Base-by-base conservation (phyloP, 2,888 invertebrate species). In the Leucania comma region DNA sequence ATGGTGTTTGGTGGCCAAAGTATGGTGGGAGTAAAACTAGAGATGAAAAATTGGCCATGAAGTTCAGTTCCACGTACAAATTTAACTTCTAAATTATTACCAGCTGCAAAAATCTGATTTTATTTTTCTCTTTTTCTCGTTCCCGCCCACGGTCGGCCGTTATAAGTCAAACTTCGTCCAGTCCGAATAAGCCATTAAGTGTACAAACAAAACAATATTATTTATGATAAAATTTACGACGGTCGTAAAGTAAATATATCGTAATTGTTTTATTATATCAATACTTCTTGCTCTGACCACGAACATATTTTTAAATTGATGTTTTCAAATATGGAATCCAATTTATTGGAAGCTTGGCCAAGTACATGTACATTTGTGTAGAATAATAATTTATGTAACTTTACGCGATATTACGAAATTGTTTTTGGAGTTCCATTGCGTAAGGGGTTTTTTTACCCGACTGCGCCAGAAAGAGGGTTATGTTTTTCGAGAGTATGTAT, bases 151-250 rank as follows among this genome's bases (percentile, higher is more conserved):
- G 56, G 42, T 2, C 29, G 68, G 53, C 51, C 58, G 69, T 75
- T 72, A 68, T 59, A 58, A 66, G 66, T 73, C 73, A 59, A 76
- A 66, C 64, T 72, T 60, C 68, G 80, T 26, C 59, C 50, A 64
- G 67, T 64, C 8, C 20, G 48, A 79, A 57, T 68, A 64, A 66
- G 60, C 68, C 80, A 77, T 74, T 79, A 77, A 64, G 42, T 63
- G 60, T 29, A 67, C 75, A 51, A 77, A 79, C 77, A 77, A 79
- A 68, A 57, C 67, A 74, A 68, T 68, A 63, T 74, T 80, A 77
- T 77, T 79, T 79, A 74, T 74, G 60, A 68, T 64, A 74, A 68
- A 68, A 77, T 77, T 77, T 80, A 77, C 75, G 75, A 80, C 20
- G 26, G 56, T 26, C 46, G 74, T 77, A 74, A 77, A 79, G 75